phyloP scores from a whole-genome alignment of 1,140 invertebrate genomes.

The Bombus vancouverensis region DNA sequence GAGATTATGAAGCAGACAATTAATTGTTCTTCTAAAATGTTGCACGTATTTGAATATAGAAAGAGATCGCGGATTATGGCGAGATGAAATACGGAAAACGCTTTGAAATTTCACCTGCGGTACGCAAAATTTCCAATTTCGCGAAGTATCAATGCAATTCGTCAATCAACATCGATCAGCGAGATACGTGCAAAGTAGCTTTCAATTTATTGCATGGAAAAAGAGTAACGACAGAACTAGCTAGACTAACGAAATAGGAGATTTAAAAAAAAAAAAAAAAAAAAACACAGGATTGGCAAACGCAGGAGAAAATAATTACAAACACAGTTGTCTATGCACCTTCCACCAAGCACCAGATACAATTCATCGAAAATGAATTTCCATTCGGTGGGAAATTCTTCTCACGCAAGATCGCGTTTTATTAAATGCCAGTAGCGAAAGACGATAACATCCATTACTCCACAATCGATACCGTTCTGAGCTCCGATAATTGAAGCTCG shows the following conservation, averaged over 20 bases:
- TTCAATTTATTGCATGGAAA: neutral
- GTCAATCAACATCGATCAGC: neutral
- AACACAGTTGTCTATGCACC: too few relatives aligned
- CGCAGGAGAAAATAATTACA: conserved; percentile 19
- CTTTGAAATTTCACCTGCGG: neutral
- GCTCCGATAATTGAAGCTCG: conserved; percentile 42
- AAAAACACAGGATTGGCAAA: neutral
- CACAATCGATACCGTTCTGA: conserved; percentile 45
- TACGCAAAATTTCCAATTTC: neutral
- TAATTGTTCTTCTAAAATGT: too few relatives aligned
- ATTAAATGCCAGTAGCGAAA: conserved; percentile 42
- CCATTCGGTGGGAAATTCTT: conserved; percentile 15
- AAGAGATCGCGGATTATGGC: neutral
- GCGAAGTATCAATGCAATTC: neutral
- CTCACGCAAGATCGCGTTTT: conserved; percentile 43
- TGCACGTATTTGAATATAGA: too few relatives aligned
- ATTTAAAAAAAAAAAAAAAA: too few relatives aligned
- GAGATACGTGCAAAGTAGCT: neutral
- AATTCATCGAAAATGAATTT: conserved; percentile 30
- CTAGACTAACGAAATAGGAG: too few relatives aligned
- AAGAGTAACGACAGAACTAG: too few relatives aligned
- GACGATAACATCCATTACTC: conserved; percentile 38
- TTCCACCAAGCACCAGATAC: neutral
- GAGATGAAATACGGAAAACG: neutral
- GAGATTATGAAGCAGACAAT: too few relatives aligned